Conservation (phyloP, 2,888 invertebrate species). For the Colletes collaris region DNA sequence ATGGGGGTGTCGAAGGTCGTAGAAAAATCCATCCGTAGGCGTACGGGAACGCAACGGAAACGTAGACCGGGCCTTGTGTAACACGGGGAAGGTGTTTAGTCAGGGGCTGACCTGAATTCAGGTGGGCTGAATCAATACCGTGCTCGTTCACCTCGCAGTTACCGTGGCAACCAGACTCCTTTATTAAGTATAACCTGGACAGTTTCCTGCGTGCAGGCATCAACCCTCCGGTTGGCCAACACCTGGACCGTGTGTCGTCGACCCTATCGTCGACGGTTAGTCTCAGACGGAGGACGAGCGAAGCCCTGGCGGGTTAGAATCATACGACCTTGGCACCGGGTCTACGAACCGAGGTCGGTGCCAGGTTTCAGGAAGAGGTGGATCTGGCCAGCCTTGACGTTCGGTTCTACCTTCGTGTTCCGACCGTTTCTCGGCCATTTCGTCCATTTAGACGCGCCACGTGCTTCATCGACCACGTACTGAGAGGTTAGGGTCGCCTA, state of each 20-base stretch:
- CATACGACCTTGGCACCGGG: conserved; percentile 45
- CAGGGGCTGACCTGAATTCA: conserved; percentile 83
- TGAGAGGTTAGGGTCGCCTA: too few species aligned
- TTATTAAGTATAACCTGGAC: conserved; percentile 80
- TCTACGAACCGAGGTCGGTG: conserved; percentile 29
- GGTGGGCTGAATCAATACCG: conserved; percentile 82
- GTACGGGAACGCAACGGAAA: conserved; percentile 43
- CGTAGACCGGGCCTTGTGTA: conserved; percentile 32
- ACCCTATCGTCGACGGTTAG: conserved; percentile 1
- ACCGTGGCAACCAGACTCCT: conserved; percentile 81
- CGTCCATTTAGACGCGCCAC: too few species aligned
- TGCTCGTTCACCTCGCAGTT: conserved; percentile 82
- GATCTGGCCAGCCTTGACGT: conserved; percentile 5
- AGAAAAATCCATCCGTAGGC: conserved; percentile 8
- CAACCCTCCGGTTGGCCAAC: conserved; percentile 8
- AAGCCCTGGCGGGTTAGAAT: conserved; percentile 19
- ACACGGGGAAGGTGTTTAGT: conserved; percentile 78
- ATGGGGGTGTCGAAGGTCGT: conserved; percentile 7
- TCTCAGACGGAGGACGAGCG: conserved; percentile 24
- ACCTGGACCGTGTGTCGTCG: conserved; percentile 34
- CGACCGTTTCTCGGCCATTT: background rate
- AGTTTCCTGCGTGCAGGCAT: conserved; percentile 41
- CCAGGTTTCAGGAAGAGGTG: conserved; percentile 45
- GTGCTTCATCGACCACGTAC: too few species aligned
- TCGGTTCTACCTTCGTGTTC: background rate